Conservation (phyloP, 2,888 invertebrate genomes). For the Lapara coniferarum region DNA sequence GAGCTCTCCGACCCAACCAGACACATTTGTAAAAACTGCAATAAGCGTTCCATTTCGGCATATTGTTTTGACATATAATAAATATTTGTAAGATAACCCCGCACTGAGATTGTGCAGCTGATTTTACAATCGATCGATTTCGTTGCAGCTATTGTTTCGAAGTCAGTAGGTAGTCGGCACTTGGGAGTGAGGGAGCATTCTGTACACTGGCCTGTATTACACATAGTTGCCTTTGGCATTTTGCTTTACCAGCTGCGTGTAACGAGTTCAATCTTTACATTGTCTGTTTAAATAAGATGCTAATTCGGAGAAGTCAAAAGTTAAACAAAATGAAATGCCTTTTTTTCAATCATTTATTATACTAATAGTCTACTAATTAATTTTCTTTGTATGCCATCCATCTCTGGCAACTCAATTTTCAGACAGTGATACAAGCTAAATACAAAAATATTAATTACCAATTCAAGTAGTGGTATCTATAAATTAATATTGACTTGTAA, state of each 20-base stretch:
- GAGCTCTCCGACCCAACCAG: slow-evolving; percentile 79
- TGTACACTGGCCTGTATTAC: slow-evolving; percentile 67
- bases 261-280: slow-evolving; percentile 36
- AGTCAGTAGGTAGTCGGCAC: slow-evolving; percentile 44
- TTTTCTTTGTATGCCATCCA: background rate
- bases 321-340: background rate
- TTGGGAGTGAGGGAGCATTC: slow-evolving; percentile 46
- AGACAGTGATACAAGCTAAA: background rate
- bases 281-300: slow-evolving; percentile 29
- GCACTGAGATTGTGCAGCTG: slow-evolving; percentile 68
- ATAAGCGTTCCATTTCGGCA: slow-evolving; percentile 82
- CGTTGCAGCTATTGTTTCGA: slow-evolving; percentile 65
- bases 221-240: slow-evolving; percentile 75
- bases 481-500: background rate
- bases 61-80: slow-evolving; percentile 84
- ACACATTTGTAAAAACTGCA: slow-evolving; percentile 82
- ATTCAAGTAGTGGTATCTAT: background rate
- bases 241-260: slow-evolving; percentile 53
- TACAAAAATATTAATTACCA: background rate
- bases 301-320: background rate
- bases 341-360: background rate
- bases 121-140: slow-evolving; percentile 68
- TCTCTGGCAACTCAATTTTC: background rate
- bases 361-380: background rate
- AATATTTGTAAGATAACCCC: slow-evolving; percentile 81